A percentile compares a stretch with the other conserved stretches of the same genome.
Evolutionary conservation across 2,888 invertebrate species (phyloP).

Genomic region (Mylabris sibirica): DNA sequence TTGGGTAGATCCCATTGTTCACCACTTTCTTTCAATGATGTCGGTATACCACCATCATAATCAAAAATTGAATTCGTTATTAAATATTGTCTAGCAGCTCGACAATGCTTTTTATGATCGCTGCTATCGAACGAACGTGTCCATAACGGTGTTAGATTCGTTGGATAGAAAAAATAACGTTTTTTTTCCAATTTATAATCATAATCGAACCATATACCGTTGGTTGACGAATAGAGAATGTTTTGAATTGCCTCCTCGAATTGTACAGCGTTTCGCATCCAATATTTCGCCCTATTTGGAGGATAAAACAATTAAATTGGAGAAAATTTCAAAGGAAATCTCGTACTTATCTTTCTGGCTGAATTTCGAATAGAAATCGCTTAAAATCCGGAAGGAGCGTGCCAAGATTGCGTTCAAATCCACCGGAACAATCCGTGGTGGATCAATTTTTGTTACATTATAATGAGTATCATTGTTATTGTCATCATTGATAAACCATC

Average conservation of each 20-base stretch:
- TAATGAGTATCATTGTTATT: conserved; percentile 65
- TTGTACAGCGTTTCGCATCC: conserved; percentile 54
- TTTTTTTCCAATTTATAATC: conserved; percentile 66
- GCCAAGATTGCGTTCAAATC: conserved; percentile 83
- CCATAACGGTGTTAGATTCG: conserved; percentile 80
- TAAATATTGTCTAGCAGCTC: conserved; percentile 66
- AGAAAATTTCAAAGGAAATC: too few species aligned
- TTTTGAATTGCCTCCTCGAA: conserved; percentile 70
- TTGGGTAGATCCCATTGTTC: conserved; percentile 87
- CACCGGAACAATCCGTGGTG: conserved; percentile 77
- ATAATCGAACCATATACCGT: conserved; percentile 84
- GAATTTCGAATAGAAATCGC: conserved; percentile 74
- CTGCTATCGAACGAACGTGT: conserved; percentile 59
- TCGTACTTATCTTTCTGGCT: conserved; percentile 62
- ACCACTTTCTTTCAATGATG: conserved; percentile 70
- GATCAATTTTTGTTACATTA: conserved; percentile 71
- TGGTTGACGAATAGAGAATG: conserved; percentile 77
- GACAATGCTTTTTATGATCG: conserved; percentile 60
- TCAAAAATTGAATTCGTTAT: conserved; percentile 58
- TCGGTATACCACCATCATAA: conserved; percentile 73
- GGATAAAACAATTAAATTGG: too few species aligned
- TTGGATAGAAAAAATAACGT: conserved; percentile 74
- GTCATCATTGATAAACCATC: conserved; percentile 81
- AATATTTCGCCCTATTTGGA: conserved; percentile 57
- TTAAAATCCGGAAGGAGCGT: conserved; percentile 70